Conservation (phyloP, 2,113 vertebrate species). For the Lagopus muta region DNA sequence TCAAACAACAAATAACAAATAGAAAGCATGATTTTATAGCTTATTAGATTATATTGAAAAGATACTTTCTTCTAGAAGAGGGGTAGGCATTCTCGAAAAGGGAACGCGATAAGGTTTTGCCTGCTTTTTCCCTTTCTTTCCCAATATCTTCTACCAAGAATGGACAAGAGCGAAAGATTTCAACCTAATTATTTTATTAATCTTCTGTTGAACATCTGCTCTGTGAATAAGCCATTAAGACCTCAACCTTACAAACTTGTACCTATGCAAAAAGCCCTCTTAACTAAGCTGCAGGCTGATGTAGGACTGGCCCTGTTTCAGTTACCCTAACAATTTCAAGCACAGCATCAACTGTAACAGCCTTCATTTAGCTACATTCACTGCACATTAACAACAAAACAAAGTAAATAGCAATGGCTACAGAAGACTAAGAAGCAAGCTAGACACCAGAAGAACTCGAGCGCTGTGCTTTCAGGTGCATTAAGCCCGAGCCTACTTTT, state of each 20-base stretch:
- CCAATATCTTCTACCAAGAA: background rate
- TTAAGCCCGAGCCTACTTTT: background rate
- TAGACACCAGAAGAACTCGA: rapidly evolving
- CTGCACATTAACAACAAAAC: rapidly evolving
- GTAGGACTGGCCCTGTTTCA: rapidly evolving
- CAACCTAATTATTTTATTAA: background rate
- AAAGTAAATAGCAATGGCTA: background rate
- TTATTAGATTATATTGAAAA: background rate
- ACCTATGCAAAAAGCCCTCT: background rate
- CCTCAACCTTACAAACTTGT: background rate
- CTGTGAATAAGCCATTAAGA: background rate
- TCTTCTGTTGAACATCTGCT: background rate
- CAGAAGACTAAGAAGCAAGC: background rate
- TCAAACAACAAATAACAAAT: background rate
- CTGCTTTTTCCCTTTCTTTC: too few relatives aligned
- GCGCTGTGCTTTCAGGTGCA: rapidly evolving
- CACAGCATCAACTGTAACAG: background rate
- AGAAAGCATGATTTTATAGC: background rate
- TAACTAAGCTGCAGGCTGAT: background rate
- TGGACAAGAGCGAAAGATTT: background rate
- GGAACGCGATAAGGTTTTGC: rapidly evolving
- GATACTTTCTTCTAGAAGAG: rapidly evolving
- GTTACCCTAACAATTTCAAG: background rate
- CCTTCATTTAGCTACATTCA: background rate
- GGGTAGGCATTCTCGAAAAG: background rate